Evolutionary conservation across 1,140 invertebrate species (phyloP).

Genomic region (Archivesica marissinica): DNA sequence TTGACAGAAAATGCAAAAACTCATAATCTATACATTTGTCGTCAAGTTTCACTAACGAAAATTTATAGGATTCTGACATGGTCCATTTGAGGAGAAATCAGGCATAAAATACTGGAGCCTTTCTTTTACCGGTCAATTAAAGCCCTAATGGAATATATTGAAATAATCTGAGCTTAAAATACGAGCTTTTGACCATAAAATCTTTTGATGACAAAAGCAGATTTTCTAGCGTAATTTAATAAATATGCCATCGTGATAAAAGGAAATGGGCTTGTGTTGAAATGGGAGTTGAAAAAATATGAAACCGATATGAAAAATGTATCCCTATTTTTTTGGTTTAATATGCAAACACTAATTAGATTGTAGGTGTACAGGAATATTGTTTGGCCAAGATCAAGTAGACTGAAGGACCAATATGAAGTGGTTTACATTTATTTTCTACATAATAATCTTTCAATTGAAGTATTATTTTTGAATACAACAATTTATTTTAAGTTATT

Average conservation of each 20-base stretch:
- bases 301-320: too few relatives aligned
- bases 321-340: too few relatives aligned
- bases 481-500: too few relatives aligned
- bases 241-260: neutral
- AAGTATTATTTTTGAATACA: too few relatives aligned
- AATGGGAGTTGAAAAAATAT: too few relatives aligned
- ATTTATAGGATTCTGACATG: neutral
- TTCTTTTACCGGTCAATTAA: neutral
- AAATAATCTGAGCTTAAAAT: neutral
- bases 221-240: neutral
- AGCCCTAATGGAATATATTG: conserved; percentile 12
- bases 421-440: too few relatives aligned
- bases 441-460: too few relatives aligned
- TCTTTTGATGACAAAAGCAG: neutral
- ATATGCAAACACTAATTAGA: too few relatives aligned
- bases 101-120: neutral
- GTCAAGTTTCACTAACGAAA: neutral
- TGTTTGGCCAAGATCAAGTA: too few relatives aligned
- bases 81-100: conserved; percentile 30
- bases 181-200: conserved; percentile 27
- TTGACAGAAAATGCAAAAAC: neutral
- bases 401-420: too few relatives aligned
- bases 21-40: neutral
- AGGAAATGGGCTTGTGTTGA: too few relatives aligned
- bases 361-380: too few relatives aligned